phyloP scores from a whole-genome alignment of 2,888 invertebrate species.

The Parnassius apollo region DNA sequence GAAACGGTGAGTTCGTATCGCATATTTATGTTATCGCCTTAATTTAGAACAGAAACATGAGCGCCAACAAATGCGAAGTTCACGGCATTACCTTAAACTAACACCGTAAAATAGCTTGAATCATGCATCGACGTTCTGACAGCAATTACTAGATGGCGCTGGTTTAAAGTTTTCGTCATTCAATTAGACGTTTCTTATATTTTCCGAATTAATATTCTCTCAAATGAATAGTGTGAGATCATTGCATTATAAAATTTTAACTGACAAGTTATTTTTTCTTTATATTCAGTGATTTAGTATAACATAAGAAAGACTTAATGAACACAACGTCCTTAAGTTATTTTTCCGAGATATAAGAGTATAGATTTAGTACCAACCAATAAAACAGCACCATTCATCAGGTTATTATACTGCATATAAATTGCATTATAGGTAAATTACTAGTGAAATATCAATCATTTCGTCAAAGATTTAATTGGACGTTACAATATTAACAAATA shows the following conservation, averaged over 20 bases:
- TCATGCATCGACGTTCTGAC: neutral
- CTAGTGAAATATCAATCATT: too few relatives aligned
- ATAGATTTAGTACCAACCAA: too few relatives aligned
- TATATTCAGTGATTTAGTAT: too few relatives aligned
- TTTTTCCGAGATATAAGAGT: too few relatives aligned
- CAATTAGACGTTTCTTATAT: neutral
- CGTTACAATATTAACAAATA: too few relatives aligned
- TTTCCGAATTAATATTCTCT: neutral
- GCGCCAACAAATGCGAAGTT: constrained; percentile 10
- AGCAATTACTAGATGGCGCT: constrained; percentile 46
- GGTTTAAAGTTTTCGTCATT: neutral
- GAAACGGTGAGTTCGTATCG: constrained; percentile 56
- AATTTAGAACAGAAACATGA: neutral
- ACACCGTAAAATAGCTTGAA: neutral
- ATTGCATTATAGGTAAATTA: too few relatives aligned
- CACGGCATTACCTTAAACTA: constrained; percentile 24
- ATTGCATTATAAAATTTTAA: neutral
- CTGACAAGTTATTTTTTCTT: neutral
- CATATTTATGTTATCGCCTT: constrained; percentile 33
- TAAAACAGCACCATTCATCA: too few relatives aligned
- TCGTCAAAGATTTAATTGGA: too few relatives aligned
- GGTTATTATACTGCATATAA: too few relatives aligned
- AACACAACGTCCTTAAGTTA: too few relatives aligned
- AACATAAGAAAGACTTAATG: too few relatives aligned
- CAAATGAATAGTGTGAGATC: neutral